Evolutionary conservation across 2,888 invertebrate genomes (phyloP), one percentile per base, ranked within the genome.

Genomic region (Alsophila aescularia): DNA sequence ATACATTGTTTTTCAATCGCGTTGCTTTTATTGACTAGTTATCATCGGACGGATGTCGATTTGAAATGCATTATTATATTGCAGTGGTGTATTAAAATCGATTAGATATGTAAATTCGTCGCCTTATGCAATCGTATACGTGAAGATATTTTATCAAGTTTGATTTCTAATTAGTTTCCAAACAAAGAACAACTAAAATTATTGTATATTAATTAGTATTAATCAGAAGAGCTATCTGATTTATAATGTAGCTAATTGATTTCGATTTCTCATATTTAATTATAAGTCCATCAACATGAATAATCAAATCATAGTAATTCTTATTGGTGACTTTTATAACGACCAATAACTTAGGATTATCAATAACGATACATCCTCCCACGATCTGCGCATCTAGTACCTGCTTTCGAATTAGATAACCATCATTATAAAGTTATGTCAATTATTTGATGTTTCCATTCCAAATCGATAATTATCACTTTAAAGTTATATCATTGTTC

Each of bases 401-500:
- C 42, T 49, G 58, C 59, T 62, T 60, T 64, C 58, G 55, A 62
- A 60, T 61, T 35, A 44, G 32, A 37, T 53, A 31, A 53, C 52
- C 24, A 51, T 52, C 41, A 18, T 18, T 48, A 27, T 37, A 10
- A 29, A 32, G 15, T 40, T n/a, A 12, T 35, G 24, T 53, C 40
- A 36, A 58, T 53, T 54, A 48, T 49, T 49, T 34, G 36, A 54
- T 49, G n/a, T 57, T 50, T 53, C 48, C 53, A 58, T 55, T 58
- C 53, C 55, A 52, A 56, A 62, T 62, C 52, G 58, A 58, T 60
- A 62, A 62, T 52, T 53, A 62, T 64, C 57, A 36, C 29, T 41
- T 64, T 60, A 54, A 55, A 43, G 58, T 64, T 56, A 60, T 54
- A 37, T 62, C 60, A 62, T 64, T 64, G 54, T 64, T 60, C 57